Conservation (phyloP, 1,140 invertebrate species). For the Sogatella furcifera region DNA sequence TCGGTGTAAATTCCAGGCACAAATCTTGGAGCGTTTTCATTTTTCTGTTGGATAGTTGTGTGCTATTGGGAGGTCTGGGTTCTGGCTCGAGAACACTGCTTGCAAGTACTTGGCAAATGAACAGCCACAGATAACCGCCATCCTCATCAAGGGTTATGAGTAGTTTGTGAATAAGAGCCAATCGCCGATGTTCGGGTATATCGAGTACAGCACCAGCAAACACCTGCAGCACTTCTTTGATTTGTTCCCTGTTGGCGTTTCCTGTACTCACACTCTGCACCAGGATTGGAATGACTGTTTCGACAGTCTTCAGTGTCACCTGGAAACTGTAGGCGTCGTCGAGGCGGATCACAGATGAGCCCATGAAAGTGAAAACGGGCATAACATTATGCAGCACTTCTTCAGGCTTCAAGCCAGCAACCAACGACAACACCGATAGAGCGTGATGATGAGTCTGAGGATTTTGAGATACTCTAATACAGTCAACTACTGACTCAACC, state of each 20-base stretch:
- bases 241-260: conserved; percentile 32
- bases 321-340: conserved; percentile 92
- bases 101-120: conserved; percentile 58
- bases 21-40: conserved; percentile 26
- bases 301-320: conserved; percentile 81
- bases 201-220: conserved; percentile 82
- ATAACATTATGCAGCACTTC: conserved; percentile 84
- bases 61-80: not conserved
- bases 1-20: conserved; percentile 49
- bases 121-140: conserved; percentile 62
- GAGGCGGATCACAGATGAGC: conserved; percentile 75
- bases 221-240: conserved; percentile 65
- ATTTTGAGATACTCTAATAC: conserved; percentile 78
- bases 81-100: conserved; percentile 42
- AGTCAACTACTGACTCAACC: conserved; percentile 74
- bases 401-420: conserved; percentile 60
- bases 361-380: conserved; percentile 93
- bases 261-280: conserved; percentile 30
- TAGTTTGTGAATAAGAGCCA: conserved; percentile 69
- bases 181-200: conserved; percentile 77
- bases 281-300: conserved; percentile 79
- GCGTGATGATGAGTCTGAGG: conserved; percentile 91
- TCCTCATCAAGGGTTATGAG: conserved; percentile 54
- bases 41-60: not conserved
- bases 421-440: conserved; percentile 63